Percentiles rank a stretch among this genome's conserved stretches.
These are phyloP conservation scores for Ardeotis arabs DNA, from an alignment of 2,113 vertebrate species.

Conservation along the genomic window DNA sequence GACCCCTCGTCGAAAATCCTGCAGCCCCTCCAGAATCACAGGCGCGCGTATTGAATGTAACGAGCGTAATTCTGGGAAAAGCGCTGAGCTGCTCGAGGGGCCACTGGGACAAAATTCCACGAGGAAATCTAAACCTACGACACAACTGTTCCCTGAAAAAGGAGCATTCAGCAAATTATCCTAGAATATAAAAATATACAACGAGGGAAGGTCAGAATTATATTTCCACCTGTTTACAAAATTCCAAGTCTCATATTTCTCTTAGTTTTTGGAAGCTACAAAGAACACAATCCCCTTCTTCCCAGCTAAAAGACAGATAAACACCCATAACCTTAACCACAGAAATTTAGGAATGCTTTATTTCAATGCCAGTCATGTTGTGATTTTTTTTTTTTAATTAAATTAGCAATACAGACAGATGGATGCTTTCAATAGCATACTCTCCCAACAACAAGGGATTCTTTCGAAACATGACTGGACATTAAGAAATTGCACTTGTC, in stretches of 20 bases:
- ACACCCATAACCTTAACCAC: not conserved
- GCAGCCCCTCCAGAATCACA: slow-evolving; percentile 17
- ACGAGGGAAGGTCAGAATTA: not conserved
- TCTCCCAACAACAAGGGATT: not conserved
- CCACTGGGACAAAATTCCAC: not conserved
- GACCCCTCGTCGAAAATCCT: slow-evolving; percentile 24
- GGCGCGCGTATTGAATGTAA: not conserved
- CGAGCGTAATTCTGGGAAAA: not conserved
- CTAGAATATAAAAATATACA: slow-evolving; percentile 28
- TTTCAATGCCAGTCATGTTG: not conserved
- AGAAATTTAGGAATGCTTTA: not conserved
- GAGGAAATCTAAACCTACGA: slow-evolving; percentile 51
- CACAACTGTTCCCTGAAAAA: slow-evolving; percentile 46
- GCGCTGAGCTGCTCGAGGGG: not conserved
- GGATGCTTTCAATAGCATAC: not conserved
- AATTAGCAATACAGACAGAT: not conserved
- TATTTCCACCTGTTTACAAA: slow-evolving; percentile 3
- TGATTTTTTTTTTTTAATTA: not conserved
- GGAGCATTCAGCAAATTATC: slow-evolving; percentile 1
- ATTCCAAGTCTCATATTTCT: not conserved
- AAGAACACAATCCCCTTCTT: not conserved
- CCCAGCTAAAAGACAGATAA: not conserved
- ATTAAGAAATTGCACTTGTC: not conserved
- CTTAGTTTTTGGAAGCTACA: slow-evolving; percentile 10
- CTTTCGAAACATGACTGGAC: not conserved